These are phyloP conservation scores for Xiphias gladius DNA, from an alignment of 2,113 vertebrate genomes.

Conservation along the genomic window DNA sequence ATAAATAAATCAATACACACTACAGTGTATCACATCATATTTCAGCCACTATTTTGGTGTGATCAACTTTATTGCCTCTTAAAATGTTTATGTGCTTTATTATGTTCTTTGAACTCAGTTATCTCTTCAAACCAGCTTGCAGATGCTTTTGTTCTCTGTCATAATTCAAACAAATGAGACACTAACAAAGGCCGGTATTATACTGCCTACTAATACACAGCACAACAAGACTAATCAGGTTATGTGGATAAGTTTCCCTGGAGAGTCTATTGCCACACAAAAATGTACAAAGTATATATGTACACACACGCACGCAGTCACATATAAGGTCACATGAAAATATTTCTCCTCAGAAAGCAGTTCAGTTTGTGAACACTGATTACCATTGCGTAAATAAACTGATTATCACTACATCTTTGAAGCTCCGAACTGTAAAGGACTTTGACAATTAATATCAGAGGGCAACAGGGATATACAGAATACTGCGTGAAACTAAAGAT, in stretches of 20 bases:
- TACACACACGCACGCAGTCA: neutral
- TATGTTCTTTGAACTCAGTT: neutral
- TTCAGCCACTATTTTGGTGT: neutral
- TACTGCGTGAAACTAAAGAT: neutral
- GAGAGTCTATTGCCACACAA: neutral
- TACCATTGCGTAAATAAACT: neutral
- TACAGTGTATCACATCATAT: neutral
- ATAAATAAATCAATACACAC: neutral
- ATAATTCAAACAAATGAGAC: conserved; percentile 4
- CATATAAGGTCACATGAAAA: conserved; percentile 1
- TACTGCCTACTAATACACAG: neutral
- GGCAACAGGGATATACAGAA: neutral
- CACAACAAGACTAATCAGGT: conserved; percentile 26
- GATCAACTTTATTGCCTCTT: neutral
- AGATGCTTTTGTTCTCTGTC: neutral
- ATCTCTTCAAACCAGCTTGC: neutral
- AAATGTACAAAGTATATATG: neutral
- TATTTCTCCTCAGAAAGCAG: neutral
- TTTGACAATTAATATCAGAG: neutral
- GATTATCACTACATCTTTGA: neutral
- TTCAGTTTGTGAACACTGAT: neutral
- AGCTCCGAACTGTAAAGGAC: neutral
- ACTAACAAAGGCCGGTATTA: neutral
- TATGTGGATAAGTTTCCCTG: conserved; percentile 7
- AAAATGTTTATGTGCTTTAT: neutral